Evolutionary conservation across 1,140 invertebrate species (phyloP), one percentile per base, ranked within the genome.

Genomic region (Delia radicum): DNA sequence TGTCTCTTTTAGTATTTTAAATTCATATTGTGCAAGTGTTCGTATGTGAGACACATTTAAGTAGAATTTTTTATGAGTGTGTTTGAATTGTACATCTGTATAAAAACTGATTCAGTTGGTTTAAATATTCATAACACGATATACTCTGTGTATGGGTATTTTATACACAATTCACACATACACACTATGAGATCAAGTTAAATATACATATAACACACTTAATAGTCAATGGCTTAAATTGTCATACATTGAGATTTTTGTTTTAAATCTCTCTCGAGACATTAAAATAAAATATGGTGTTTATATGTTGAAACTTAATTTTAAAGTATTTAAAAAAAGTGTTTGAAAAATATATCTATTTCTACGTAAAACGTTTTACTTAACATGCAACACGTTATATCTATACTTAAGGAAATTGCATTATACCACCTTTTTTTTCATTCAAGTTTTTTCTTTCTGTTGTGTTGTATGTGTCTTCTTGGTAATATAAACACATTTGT

Each of bases 51-150:
- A 55, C 62, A 42, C 28, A 62, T 24, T 31, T 71, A 72, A 33
- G 24, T 62, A 46, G 33, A 26, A 33, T 75, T 46, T 29, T 46
- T 15, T 55, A 28, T 12, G 18, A 28, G 13, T 21, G 24, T 26
- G 48, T 69, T n/a, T 75, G 29, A 67, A 26, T 71, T 27, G 74
- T n/a, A n/a, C n/a, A n/a, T n/a, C n/a, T n/a, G n/a, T n/a, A n/a
- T n/a, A n/a, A n/a, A n/a, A n/a, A n/a, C n/a, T 69, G 65, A 69
- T 37, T 33, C 65, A 69, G 10, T 33, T 69, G 29, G 13, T 69
- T 69, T 69, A 69, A 69, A 69, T 69, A 69, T 69, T 69, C 65
- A 69, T 69, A 69, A 69, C 65, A 69, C 65, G 65, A 69, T 69
- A 69, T 69, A 21, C n/a, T n/a, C n/a, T n/a, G n/a, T n/a, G n/a